phyloP scores from a whole-genome alignment of 1,140 invertebrate genomes.

The Bilobella aurantiaca region DNA sequence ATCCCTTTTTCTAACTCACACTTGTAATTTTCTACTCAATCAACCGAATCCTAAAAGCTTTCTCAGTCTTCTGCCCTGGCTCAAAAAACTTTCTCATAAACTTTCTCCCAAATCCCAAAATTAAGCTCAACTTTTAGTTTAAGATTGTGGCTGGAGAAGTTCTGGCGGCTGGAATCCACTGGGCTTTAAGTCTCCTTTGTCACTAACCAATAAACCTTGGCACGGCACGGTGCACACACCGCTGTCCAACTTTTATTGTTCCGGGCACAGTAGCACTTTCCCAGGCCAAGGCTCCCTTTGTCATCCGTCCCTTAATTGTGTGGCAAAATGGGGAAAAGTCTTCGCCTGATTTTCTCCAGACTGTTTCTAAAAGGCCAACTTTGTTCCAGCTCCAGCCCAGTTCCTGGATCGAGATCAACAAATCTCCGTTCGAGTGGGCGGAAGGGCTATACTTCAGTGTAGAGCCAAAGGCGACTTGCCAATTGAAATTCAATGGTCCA shows the following conservation, averaged over 20 bases:
- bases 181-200: not conserved
- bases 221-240: not conserved
- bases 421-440: conserved; percentile 31
- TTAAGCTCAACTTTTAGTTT: not conserved
- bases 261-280: too few species aligned
- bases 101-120: conserved; percentile 1
- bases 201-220: not conserved
- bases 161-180: not conserved
- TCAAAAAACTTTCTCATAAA: not conserved
- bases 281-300: too few species aligned
- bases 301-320: too few species aligned
- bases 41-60: not conserved
- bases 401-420: conserved; percentile 48
- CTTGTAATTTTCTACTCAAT: conserved; percentile 7
- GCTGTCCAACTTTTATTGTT: not conserved
- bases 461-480: conserved; percentile 34
- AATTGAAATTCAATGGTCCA: conserved; percentile 34
- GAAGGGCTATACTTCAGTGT: conserved; percentile 31
- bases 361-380: not conserved
- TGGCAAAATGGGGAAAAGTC: too few species aligned
- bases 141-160: not conserved
- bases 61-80: not conserved
- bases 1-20: not conserved
- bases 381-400: conserved; percentile 60
- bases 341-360: not conserved